These are phyloP conservation scores for Cyphomyrmex costatus DNA, from an alignment of 1,140 invertebrate genomes.

Conservation along the genomic window DNA sequence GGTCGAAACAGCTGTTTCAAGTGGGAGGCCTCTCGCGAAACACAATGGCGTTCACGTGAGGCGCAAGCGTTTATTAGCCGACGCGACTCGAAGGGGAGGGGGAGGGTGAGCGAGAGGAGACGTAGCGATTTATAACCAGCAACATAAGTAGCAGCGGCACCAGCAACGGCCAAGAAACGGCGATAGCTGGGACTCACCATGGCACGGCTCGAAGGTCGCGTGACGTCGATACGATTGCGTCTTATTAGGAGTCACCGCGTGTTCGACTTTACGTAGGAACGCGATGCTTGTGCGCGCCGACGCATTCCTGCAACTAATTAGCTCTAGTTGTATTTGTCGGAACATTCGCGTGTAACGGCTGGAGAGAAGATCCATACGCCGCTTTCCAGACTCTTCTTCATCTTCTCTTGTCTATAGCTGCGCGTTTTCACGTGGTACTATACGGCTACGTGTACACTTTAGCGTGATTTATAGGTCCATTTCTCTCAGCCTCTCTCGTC, in stretches of 20 bases:
- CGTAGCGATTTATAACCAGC: slow-evolving; percentile 66
- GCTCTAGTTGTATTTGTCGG: slow-evolving; percentile 73
- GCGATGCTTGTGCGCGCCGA: slow-evolving; percentile 74
- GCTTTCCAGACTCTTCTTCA: slow-evolving; percentile 35
- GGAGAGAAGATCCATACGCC: neutral
- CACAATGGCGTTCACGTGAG: slow-evolving; percentile 78
- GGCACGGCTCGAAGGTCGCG: slow-evolving; percentile 71
- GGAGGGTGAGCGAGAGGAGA: slow-evolving; percentile 6
- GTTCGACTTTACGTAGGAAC: slow-evolving; percentile 80
- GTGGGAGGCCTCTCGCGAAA: slow-evolving; percentile 66
- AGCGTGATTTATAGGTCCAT: slow-evolving; percentile 30
- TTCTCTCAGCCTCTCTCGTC: slow-evolving; percentile 17
- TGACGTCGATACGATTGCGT: slow-evolving; percentile 72
- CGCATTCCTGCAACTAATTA: slow-evolving; percentile 82
- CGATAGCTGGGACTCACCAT: slow-evolving; percentile 25
- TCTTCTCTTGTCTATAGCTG: neutral
- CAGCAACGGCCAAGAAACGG: slow-evolving; percentile 5
- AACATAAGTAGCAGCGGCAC: slow-evolving; percentile 32
- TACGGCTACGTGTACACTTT: neutral
- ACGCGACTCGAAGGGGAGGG: slow-evolving; percentile 27
- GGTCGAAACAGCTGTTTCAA: slow-evolving; percentile 75
- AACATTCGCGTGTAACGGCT: neutral
- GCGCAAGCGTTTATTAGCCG: slow-evolving; percentile 76
- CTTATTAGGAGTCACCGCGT: slow-evolving; percentile 74
- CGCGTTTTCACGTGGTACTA: neutral